Evolutionary conservation across 2,888 invertebrate species (phyloP).

Genomic region (Cataglyphis cursor): DNA sequence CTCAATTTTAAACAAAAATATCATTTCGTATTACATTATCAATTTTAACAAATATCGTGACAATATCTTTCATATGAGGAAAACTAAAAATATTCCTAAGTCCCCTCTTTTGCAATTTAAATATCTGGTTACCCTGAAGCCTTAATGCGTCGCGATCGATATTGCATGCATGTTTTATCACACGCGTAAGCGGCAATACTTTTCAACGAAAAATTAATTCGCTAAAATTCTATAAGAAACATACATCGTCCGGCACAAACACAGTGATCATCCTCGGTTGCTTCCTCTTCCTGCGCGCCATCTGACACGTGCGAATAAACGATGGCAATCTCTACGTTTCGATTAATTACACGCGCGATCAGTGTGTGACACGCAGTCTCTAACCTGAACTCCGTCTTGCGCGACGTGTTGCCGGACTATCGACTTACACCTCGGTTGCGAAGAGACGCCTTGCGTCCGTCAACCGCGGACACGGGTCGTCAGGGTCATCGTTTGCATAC

Average conservation of each 20-base stretch:
- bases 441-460: constrained; percentile 58
- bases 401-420: constrained; percentile 66
- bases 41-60: background rate
- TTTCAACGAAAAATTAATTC: background rate
- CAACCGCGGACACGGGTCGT: constrained; percentile 74
- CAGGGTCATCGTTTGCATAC: constrained; percentile 86
- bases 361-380: constrained; percentile 43
- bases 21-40: background rate
- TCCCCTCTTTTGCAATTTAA: background rate
- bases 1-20: background rate
- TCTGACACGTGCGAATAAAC: constrained; percentile 62
- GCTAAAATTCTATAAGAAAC: constrained; percentile 33
- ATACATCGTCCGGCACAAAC: constrained; percentile 84
- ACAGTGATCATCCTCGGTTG: constrained; percentile 83
- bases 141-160: background rate
- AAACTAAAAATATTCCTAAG: background rate
- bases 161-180: background rate
- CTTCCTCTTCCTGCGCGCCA: constrained; percentile 84
- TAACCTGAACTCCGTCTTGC: constrained; percentile 72
- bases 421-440: constrained; percentile 39
- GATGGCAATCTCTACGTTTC: constrained; percentile 3
- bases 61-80: background rate
- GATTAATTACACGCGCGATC: constrained; percentile 38
- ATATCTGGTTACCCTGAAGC: background rate
- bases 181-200: background rate